phyloP scores from a whole-genome alignment of 2,888 invertebrate genomes.

The Steinernema scapterisci region DNA sequence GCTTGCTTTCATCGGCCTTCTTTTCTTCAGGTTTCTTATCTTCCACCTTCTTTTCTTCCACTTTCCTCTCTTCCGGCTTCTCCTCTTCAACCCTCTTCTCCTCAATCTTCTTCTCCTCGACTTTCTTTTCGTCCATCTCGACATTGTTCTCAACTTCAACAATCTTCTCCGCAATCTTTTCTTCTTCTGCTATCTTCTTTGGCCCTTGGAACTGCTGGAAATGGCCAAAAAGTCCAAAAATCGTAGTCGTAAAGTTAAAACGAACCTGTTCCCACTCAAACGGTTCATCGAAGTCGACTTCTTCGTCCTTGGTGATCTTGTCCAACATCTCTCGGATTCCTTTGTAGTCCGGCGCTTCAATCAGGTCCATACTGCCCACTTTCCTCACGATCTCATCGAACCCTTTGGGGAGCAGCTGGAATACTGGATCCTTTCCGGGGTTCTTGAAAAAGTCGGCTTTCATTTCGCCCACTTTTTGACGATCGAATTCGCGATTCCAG shows the following conservation, averaged over 20 bases:
- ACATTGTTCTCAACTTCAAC: too few relatives aligned
- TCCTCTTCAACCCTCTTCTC: too few relatives aligned
- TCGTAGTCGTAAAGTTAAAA: background rate
- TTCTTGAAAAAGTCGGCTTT: background rate
- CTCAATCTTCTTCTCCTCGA: too few relatives aligned
- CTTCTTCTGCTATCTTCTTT: too few relatives aligned
- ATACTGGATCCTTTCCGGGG: background rate
- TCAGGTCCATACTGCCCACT: background rate
- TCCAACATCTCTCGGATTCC: background rate
- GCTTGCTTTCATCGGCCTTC: too few relatives aligned
- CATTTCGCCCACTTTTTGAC: background rate
- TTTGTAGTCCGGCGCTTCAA: background rate
- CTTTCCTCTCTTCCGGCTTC: too few relatives aligned
- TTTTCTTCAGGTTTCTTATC: too few relatives aligned
- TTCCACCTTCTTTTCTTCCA: too few relatives aligned
- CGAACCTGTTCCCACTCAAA: background rate
- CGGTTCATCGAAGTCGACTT: background rate
- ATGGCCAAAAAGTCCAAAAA: background rate
- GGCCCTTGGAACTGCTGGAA: too few relatives aligned
- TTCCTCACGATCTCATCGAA: background rate
- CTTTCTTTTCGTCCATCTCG: too few relatives aligned
- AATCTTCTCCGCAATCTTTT: too few relatives aligned
- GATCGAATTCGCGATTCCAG: background rate
- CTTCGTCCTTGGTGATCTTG: background rate
- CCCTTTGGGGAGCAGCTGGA: background rate